Evolutionary conservation across 2,888 invertebrate species (phyloP).

Genomic region (Colostygia pectinataria): DNA sequence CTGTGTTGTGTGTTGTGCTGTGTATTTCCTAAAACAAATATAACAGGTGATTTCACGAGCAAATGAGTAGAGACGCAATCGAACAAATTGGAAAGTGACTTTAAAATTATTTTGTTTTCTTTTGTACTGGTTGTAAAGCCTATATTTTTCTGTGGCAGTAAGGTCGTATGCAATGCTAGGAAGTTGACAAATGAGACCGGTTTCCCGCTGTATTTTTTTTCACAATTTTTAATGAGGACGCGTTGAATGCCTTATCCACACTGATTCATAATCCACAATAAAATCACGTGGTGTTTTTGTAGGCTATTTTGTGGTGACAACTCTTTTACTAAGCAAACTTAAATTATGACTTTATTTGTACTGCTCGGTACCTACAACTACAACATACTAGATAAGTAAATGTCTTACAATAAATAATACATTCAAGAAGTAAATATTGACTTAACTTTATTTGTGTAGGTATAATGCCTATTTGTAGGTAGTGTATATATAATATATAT

Average conservation of each 20-base stretch:
- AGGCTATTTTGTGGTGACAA: slow-evolving; percentile 27
- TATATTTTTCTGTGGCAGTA: slow-evolving; percentile 9
- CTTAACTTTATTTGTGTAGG: too few species aligned
- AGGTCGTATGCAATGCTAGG: slow-evolving; percentile 58
- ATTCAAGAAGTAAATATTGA: too few species aligned
- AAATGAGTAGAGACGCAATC: neutral
- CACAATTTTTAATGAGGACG: slow-evolving; percentile 62
- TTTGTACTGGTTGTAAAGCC: slow-evolving; percentile 1
- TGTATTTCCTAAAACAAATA: neutral
- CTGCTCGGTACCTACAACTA: too few species aligned
- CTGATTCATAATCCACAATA: slow-evolving; percentile 61
- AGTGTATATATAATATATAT: too few species aligned
- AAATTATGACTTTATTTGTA: too few species aligned
- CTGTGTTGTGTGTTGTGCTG: too few species aligned
- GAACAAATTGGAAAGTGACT: neutral
- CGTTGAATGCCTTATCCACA: slow-evolving; percentile 65
- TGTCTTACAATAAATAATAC: too few species aligned
- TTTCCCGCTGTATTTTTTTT: slow-evolving; percentile 52
- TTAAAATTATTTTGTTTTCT: neutral
- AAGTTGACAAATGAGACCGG: slow-evolving; percentile 73
- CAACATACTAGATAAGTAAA: too few species aligned
- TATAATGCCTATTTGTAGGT: too few species aligned
- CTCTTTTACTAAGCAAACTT: slow-evolving; percentile 3
- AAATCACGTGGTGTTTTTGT: slow-evolving; percentile 50
- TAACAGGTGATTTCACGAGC: neutral